These are phyloP conservation scores for Clusia tigrina DNA, from an alignment of 2,888 invertebrate genomes.

Conservation along the genomic window DNA sequence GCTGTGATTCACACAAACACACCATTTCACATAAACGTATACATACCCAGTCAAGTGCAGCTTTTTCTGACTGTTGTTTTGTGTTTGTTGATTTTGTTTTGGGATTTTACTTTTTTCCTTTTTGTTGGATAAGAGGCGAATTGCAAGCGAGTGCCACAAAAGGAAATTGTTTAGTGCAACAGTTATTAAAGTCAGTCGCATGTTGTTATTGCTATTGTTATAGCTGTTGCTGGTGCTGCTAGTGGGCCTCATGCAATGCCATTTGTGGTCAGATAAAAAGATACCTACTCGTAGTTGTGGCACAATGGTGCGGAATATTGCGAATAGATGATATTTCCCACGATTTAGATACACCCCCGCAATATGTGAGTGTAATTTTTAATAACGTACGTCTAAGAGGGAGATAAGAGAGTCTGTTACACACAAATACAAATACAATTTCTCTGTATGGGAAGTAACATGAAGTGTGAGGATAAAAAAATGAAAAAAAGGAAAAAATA, in stretches of 20 bases:
- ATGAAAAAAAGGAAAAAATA: too few species aligned
- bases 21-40: not conserved
- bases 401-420: too few species aligned
- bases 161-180: constrained; percentile 28
- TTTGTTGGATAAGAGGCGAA: constrained; percentile 26
- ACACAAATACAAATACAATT: too few species aligned
- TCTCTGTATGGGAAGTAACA: too few species aligned
- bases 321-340: constrained; percentile 37
- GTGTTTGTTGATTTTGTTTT: not conserved
- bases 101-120: not conserved
- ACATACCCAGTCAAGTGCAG: not conserved
- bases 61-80: not conserved
- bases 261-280: constrained; percentile 30
- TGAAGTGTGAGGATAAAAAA: too few species aligned
- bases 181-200: constrained; percentile 24
- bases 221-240: constrained; percentile 1
- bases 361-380: constrained; percentile 16
- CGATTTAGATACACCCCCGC: constrained; percentile 42
- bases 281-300: constrained; percentile 14
- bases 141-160: constrained; percentile 32
- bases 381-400: constrained; percentile 18
- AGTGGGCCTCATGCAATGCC: constrained; percentile 25
- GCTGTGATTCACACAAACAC: constrained; percentile 3
- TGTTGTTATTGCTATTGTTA: constrained; percentile 12
- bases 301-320: constrained; percentile 1